Base-by-base conservation (phyloP, 2,797 vertebrate genomes). In the Coccyzus lansbergi region DNA sequence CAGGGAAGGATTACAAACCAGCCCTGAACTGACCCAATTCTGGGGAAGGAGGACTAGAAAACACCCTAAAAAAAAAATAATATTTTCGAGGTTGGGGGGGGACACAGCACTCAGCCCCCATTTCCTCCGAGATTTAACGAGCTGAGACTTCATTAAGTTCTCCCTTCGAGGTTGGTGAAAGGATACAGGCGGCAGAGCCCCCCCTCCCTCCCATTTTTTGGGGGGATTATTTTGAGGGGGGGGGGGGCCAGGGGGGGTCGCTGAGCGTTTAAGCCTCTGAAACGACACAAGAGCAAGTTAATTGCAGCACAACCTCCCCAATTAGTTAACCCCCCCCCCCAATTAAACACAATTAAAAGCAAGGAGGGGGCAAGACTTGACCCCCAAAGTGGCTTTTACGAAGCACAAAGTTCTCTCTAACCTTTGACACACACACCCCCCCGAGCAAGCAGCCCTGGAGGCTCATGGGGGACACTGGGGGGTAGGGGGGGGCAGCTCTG, bases 291-390 rank as follows among this genome's bases (percentile, higher is more conserved):
- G 11, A 49, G 33, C 36, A 63, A 8, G 31, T 79, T 36, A 72
- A 79, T 40, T 31, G 1, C 4, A 49, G 15, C 67, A 65, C 42
- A 78, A 69, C 10, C 1, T 2, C 7, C 2, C 29, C 48, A 38
- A 4, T n/a, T n/a, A n/a, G n/a, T n/a, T n/a, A n/a, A n/a, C 5
- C 24, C 15, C 11, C 15, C 14, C 21, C 17, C 29, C 11, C 8
- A 13, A 16, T 18, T 36, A 42, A 42, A 42, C 6, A 46, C 28
- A 42, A 40, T 8, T 17, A 9, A 8, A 44, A 44, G 44, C 16
- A 18, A 3, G 21, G 10, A n/a, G n/a, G 2, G 1, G 7, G 4
- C 20, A n/a, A 22, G 20, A 7, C 51, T 15, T 42, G 2, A 3
- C n/a, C 31, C 49, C 51, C 12, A 58, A 42, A 24, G 9, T 8